Percentiles rank a stretch among this genome's conserved stretches.
Conservation (phyloP, 1,140 invertebrate genomes). For the Bombus balteatus region DNA sequence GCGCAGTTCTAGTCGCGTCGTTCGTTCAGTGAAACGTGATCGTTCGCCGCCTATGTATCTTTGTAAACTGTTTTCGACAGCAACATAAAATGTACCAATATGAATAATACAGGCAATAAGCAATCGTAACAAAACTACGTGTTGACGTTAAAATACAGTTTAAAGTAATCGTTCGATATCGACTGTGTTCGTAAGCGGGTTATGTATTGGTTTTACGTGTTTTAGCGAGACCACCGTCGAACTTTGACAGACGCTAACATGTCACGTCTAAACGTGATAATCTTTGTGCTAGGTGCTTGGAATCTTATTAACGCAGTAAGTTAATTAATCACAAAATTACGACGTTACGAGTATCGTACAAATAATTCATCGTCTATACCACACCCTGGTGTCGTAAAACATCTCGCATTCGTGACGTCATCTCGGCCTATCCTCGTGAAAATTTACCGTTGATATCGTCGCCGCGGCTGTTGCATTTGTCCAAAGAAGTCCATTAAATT, state of each 20-base stretch:
- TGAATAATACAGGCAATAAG: neutral
- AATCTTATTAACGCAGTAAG: conserved; percentile 45
- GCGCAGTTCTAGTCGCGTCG: neutral
- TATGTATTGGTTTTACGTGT: conserved; percentile 37
- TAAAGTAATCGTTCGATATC: neutral
- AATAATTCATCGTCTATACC: neutral
- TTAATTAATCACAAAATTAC: neutral
- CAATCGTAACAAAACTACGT: neutral
- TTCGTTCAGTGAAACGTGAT: neutral
- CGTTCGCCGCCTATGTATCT: neutral
- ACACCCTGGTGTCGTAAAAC: conserved; percentile 18
- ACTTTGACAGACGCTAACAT: conserved; percentile 56
- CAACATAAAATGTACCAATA: neutral
- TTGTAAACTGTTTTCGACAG: neutral
- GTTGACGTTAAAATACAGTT: neutral
- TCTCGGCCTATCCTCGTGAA: conserved; percentile 62
- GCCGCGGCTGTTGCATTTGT: neutral
- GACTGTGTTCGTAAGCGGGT: neutral
- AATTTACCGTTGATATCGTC: conserved; percentile 53
- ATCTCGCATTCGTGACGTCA: conserved; percentile 66
- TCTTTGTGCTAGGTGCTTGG: conserved; percentile 46
- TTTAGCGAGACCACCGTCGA: conserved; percentile 31
- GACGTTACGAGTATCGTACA: neutral
- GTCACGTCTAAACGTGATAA: conserved; percentile 42
- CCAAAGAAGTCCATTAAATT: conserved; percentile 61